Conservation (phyloP, 2,113 vertebrate species). For the Triplophysa tibetana region DNA sequence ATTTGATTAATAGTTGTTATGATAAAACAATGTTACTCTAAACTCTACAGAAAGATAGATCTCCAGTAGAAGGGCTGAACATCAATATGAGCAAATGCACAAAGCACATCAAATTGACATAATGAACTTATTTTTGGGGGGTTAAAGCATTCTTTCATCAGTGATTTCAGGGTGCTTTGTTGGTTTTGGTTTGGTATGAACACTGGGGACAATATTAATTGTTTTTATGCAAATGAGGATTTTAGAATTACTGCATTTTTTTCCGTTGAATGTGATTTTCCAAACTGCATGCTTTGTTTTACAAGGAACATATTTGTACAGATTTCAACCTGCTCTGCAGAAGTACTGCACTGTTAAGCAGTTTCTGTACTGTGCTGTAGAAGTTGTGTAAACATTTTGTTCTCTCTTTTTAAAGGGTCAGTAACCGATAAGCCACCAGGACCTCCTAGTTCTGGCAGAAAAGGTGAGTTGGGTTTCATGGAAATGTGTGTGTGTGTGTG, state of each 20-base stretch:
- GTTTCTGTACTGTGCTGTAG: not conserved
- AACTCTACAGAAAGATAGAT: constrained; percentile 14
- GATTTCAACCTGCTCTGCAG: not conserved
- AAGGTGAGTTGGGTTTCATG: constrained; percentile 92
- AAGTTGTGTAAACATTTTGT: constrained; percentile 45
- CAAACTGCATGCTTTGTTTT: constrained; percentile 26
- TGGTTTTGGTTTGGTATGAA: not conserved
- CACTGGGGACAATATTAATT: not conserved
- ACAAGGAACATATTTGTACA: not conserved
- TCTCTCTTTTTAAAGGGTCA: constrained; percentile 79
- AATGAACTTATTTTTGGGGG: not conserved
- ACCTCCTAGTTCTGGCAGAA: constrained; percentile 90
- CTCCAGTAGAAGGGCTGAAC: not conserved
- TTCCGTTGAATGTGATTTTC: not conserved
- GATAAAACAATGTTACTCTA: not conserved
- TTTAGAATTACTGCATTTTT: constrained; percentile 6
- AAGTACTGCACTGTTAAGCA: not conserved
- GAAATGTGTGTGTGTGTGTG: constrained; percentile 52
- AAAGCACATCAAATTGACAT: not conserved
- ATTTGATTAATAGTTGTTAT: too few relatives aligned
- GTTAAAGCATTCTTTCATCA: not conserved
- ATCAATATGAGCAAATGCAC: not conserved
- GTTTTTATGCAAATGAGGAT: not conserved
- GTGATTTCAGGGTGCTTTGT: not conserved
- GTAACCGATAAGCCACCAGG: constrained; percentile 93